Conservation (phyloP, 2,888 invertebrate species). For the Spodoptera picta region DNA sequence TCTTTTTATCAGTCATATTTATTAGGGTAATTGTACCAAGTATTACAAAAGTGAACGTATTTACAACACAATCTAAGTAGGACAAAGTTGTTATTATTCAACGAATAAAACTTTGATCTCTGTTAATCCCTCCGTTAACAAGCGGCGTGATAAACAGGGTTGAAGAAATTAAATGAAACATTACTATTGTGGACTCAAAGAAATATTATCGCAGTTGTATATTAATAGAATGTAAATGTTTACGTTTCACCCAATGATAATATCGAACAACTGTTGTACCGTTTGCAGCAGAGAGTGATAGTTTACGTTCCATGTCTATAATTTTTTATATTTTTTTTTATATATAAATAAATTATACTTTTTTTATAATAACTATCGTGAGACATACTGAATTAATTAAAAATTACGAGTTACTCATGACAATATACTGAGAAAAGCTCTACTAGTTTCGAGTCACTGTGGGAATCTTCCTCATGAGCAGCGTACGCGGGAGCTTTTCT, state of each 20-base stretch:
- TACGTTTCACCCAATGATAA: slow-evolving; percentile 38
- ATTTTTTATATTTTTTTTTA: background rate
- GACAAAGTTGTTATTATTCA: background rate
- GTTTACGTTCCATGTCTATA: background rate
- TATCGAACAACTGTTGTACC: slow-evolving; percentile 44
- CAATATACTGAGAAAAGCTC: too few relatives aligned
- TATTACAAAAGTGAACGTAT: background rate
- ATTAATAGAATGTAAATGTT: slow-evolving; percentile 57
- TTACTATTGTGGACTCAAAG: slow-evolving; percentile 12
- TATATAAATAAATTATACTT: too few relatives aligned
- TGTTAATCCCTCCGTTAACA: slow-evolving; percentile 17
- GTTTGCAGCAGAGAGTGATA: slow-evolving; percentile 23
- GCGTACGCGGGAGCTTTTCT: too few relatives aligned
- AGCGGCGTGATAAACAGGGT: slow-evolving; percentile 32
- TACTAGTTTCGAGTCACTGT: too few relatives aligned
- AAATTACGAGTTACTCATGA: too few relatives aligned
- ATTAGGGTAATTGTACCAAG: too few relatives aligned
- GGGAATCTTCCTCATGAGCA: too few relatives aligned
- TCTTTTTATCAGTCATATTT: too few relatives aligned
- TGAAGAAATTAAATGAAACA: slow-evolving; percentile 27
- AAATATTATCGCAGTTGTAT: slow-evolving; percentile 35
- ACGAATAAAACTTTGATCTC: slow-evolving; percentile 1
- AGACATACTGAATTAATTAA: too few relatives aligned
- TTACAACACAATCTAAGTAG: background rate
- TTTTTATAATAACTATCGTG: too few relatives aligned